phyloP scores from a whole-genome alignment of 1,140 invertebrate species.

The Ips nitidus region DNA sequence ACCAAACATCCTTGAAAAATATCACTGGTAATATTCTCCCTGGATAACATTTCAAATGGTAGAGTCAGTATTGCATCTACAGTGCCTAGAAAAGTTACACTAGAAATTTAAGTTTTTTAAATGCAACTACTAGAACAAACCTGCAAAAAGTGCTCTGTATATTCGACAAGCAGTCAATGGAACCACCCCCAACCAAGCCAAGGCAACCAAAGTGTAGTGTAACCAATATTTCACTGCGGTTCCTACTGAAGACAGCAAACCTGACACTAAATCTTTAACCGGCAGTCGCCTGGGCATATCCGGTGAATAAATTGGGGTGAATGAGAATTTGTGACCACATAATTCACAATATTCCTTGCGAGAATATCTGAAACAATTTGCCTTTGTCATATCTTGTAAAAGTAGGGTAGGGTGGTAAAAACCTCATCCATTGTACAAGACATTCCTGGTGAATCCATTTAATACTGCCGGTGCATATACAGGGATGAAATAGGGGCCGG shows the following conservation, averaged over 20 bases:
- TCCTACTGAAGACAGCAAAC: conserved; percentile 84
- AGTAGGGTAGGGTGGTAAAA: background rate
- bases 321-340: conserved; percentile 96
- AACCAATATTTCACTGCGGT: conserved; percentile 95
- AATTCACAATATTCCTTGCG: conserved; percentile 98
- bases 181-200: conserved; percentile 97
- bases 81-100: conserved; percentile 77
- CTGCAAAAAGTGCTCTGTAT: conserved; percentile 57
- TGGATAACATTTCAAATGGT: conserved; percentile 89
- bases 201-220: conserved; percentile 92
- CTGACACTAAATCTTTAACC: conserved; percentile 77
- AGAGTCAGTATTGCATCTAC: conserved; percentile 81
- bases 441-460: conserved; percentile 98
- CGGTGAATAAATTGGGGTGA: conserved; percentile 97
- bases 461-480: conserved; percentile 98
- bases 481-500: conserved; percentile 83
- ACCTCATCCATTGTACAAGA: conserved; percentile 83
- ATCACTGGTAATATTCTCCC: conserved; percentile 90
- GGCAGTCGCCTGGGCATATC: conserved; percentile 98
- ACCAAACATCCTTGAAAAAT: conserved; percentile 96
- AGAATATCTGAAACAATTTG: conserved; percentile 65
- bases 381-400: background rate
- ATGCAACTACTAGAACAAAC: background rate
- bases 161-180: conserved; percentile 96
- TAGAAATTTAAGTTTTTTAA: background rate